phyloP scores from a whole-genome alignment of 2,113 vertebrate genomes.

The Candoia aspera region DNA sequence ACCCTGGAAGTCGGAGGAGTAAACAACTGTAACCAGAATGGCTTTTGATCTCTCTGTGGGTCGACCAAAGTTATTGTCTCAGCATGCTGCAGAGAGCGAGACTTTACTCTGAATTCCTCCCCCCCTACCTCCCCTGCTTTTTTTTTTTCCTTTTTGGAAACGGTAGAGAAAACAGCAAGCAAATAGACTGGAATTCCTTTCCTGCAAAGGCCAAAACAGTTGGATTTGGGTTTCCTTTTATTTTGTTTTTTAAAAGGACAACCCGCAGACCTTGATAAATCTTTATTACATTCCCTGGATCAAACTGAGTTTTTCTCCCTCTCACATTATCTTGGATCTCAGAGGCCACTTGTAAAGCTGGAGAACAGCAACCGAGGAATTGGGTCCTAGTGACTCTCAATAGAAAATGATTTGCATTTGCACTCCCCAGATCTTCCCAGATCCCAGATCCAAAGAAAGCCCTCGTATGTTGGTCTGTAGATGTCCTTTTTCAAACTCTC shows the following conservation, averaged over 20 bases:
- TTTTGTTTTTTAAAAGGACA: not conserved
- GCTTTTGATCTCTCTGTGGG: conserved; percentile 54
- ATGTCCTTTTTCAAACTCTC: no score
- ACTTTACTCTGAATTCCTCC: not conserved
- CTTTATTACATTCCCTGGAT: not conserved
- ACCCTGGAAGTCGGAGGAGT: conserved; percentile 50
- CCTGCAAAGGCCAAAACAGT: not conserved
- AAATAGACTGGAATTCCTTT: not conserved
- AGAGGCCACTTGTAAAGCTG: not conserved
- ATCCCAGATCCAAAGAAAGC: not conserved
- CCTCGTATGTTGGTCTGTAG: not conserved
- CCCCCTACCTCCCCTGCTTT: no score
- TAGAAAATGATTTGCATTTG: not conserved
- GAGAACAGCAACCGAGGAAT: no score
- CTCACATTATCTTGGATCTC: not conserved
- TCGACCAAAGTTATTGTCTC: conserved; percentile 5
- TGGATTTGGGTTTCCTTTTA: not conserved
- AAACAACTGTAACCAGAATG: conserved; percentile 47
- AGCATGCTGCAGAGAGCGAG: not conserved
- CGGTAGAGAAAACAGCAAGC: not conserved
- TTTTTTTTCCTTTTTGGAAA: not conserved
- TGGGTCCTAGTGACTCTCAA: not conserved
- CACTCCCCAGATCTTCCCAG: not conserved
- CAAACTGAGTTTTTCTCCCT: not conserved
- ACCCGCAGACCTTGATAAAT: not conserved